Percentiles rank a stretch among this genome's conserved stretches.
Conservation (phyloP, 2,113 vertebrate genomes). For the Arizona elegans region DNA sequence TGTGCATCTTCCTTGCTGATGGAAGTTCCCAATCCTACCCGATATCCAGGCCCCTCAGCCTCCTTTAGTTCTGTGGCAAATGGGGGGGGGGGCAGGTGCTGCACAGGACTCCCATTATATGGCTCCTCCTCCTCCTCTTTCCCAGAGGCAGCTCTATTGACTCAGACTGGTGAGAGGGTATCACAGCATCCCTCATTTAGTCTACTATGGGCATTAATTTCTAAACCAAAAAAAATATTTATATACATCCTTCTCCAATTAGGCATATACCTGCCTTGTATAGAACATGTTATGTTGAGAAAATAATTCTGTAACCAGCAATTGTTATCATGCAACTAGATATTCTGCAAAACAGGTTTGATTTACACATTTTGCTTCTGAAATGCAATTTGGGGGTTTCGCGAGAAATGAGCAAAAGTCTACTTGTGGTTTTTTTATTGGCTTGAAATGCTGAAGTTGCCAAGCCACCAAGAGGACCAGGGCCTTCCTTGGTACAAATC, state of each 20-base stretch:
- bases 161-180: neutral
- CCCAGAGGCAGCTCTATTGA: neutral
- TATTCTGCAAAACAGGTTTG: too few species aligned
- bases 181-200: neutral
- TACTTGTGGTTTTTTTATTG: neutral
- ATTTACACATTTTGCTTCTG: neutral
- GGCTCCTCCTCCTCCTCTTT: neutral
- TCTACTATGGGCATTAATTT: neutral
- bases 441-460: neutral
- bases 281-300: neutral
- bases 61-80: neutral
- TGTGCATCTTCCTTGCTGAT: neutral
- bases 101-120: neutral
- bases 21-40: neutral
- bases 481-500: neutral
- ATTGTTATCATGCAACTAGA: neutral
- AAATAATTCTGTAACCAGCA: neutral
- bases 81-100: neutral
- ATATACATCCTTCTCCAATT: too few species aligned
- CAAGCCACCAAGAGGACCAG: neutral
- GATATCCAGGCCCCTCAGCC: neutral
- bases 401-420: neutral
- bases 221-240: neutral
- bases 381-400: neutral
- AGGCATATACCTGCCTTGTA: too few species aligned